These are phyloP conservation scores for Helicorthomorpha holstii DNA, from an alignment of 1,140 invertebrate genomes.

Conservation along the genomic window DNA sequence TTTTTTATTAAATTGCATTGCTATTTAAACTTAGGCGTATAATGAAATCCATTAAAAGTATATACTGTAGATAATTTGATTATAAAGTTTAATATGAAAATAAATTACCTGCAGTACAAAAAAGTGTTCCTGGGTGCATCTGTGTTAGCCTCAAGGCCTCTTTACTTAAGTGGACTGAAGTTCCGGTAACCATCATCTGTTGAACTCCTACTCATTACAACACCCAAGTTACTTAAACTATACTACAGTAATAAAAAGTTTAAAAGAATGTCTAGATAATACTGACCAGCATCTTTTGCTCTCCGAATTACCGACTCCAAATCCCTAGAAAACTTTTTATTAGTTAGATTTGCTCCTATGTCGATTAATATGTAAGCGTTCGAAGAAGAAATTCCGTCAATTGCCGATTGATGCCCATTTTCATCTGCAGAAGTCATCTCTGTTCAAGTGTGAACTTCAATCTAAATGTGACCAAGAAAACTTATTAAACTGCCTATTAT, in stretches of 20 bases:
- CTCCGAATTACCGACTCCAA: conserved; percentile 79
- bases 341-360: conserved; percentile 84
- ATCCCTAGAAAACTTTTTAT: conserved; percentile 84
- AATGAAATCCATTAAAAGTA: background rate
- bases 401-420: too few relatives aligned
- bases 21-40: background rate
- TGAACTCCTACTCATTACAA: conserved; percentile 48
- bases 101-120: conserved; percentile 67
- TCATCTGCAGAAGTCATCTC: too few relatives aligned
- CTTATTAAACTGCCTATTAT: too few relatives aligned
- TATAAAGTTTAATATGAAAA: background rate
- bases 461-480: too few relatives aligned
- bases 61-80: background rate
- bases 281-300: conserved; percentile 71
- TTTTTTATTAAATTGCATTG: background rate
- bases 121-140: conserved; percentile 73
- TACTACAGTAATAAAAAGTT: too few relatives aligned
- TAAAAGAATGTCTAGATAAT: background rate
- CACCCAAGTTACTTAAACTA: too few relatives aligned
- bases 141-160: conserved; percentile 71
- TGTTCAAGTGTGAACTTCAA: too few relatives aligned
- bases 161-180: conserved; percentile 70
- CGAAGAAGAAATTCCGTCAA: too few relatives aligned
- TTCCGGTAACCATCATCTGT: conserved; percentile 86
- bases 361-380: conserved; percentile 80